Percentiles rank a stretch among this genome's conserved stretches.
phyloP scores from a whole-genome alignment of 1,140 invertebrate species.

The Eumaeus atala region DNA sequence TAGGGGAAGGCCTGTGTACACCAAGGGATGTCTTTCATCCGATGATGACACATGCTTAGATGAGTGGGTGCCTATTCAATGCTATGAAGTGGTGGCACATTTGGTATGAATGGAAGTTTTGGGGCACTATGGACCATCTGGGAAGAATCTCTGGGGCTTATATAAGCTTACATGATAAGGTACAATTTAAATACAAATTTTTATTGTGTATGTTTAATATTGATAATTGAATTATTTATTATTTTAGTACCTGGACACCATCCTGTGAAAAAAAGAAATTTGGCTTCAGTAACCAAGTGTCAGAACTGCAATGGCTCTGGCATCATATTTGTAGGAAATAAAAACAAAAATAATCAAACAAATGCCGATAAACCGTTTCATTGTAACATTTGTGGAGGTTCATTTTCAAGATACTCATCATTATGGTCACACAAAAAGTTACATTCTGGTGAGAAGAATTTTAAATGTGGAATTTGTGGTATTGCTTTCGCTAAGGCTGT shows the following conservation, averaged over 20 bases:
- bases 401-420: constrained; percentile 88
- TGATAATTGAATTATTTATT: not conserved
- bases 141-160: no score
- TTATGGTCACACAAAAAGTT: constrained; percentile 90
- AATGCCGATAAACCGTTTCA: constrained; percentile 87
- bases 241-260: constrained; percentile 79
- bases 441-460: constrained; percentile 91
- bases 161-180: no score
- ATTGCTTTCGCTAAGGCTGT: constrained; percentile 94
- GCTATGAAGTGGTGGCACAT: no score
- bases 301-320: constrained; percentile 91
- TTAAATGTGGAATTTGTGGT: constrained; percentile 94
- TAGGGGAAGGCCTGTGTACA: no score
- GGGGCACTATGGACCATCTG: no score
- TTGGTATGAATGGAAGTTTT: no score
- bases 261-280: constrained; percentile 87
- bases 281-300: constrained; percentile 88
- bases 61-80: no score
- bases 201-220: no score
- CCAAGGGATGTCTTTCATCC: no score
- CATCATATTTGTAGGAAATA: constrained; percentile 83
- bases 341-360: constrained; percentile 64
- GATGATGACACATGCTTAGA: no score
- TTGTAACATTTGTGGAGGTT: constrained; percentile 89
- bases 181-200: no score